Conservation (phyloP, 2,888 invertebrate genomes). For the Allolobophora icterica region DNA sequence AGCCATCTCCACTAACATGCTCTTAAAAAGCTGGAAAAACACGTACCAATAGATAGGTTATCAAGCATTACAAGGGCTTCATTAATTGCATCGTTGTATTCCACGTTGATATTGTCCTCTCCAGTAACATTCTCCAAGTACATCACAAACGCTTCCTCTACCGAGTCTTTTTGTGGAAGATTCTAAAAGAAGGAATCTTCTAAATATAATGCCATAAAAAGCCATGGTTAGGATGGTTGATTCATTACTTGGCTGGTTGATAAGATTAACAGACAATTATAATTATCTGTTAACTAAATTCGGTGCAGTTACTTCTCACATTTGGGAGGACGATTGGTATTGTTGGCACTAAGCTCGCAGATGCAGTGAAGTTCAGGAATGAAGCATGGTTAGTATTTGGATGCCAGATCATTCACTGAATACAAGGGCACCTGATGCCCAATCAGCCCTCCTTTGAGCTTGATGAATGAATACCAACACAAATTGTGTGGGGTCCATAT, state of each 20-base stretch:
- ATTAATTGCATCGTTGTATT: neutral
- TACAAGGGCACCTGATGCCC: too few relatives aligned
- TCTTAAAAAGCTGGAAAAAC: neutral
- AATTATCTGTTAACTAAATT: neutral
- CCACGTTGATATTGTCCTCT: neutral
- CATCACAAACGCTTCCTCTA: neutral
- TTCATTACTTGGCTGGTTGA: neutral
- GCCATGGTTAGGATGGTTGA: neutral
- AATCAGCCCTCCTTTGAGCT: too few relatives aligned
- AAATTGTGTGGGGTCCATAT: too few relatives aligned
- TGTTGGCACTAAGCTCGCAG: neutral
- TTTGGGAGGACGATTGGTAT: neutral
- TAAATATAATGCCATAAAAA: constrained; percentile 7
- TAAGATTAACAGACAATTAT: neutral
- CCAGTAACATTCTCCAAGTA: neutral
- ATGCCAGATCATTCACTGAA: too few relatives aligned
- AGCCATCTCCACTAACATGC: neutral
- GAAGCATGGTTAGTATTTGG: too few relatives aligned
- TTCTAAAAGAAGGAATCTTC: neutral
- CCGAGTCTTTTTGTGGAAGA: neutral
- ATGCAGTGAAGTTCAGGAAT: too few relatives aligned
- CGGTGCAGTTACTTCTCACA: neutral
- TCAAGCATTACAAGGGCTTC: constrained; percentile 18
- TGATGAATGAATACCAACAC: too few relatives aligned
- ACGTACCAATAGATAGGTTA: neutral